A percentile compares a stretch with the other conserved stretches of the same genome.
These are phyloP conservation scores for Streptopelia turtur DNA, from an alignment of 2,797 vertebrate genomes.

Conservation along the genomic window DNA sequence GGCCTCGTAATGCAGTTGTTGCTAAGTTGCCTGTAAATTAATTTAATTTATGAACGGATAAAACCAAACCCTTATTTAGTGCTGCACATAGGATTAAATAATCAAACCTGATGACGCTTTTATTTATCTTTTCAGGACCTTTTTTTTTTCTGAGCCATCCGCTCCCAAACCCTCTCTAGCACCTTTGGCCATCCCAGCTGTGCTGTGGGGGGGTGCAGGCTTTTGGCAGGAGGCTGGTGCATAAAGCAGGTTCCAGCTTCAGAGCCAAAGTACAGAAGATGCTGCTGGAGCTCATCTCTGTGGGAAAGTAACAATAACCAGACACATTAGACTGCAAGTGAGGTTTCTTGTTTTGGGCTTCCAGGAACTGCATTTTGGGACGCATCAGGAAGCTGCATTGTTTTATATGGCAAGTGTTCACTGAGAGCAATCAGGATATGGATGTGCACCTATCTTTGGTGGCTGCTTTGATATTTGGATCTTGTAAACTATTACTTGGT, in stretches of 20 bases:
- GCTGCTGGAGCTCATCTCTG: neutral
- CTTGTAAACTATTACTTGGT: neutral
- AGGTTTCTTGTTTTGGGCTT: neutral
- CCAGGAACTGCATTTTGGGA: neutral
- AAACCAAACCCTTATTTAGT: neutral
- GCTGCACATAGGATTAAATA: neutral
- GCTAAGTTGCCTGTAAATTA: neutral
- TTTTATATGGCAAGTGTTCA: neutral
- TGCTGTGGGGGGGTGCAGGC: no score
- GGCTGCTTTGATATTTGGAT: neutral
- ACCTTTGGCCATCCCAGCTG: neutral
- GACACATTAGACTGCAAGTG: neutral
- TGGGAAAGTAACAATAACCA: neutral
- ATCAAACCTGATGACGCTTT: neutral
- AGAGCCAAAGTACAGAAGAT: neutral
- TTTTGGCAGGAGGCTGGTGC: neutral
- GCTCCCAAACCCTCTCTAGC: neutral
- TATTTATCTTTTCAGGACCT: neutral
- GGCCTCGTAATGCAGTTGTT: neutral
- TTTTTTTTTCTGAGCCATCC: neutral
- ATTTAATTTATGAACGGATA: neutral
- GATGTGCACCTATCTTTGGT: fast-evolving
- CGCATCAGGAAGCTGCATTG: neutral
- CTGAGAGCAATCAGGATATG: neutral
- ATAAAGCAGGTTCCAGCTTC: neutral